phyloP scores from a whole-genome alignment of 2,888 invertebrate genomes.

The Teinopalpus imperialis region DNA sequence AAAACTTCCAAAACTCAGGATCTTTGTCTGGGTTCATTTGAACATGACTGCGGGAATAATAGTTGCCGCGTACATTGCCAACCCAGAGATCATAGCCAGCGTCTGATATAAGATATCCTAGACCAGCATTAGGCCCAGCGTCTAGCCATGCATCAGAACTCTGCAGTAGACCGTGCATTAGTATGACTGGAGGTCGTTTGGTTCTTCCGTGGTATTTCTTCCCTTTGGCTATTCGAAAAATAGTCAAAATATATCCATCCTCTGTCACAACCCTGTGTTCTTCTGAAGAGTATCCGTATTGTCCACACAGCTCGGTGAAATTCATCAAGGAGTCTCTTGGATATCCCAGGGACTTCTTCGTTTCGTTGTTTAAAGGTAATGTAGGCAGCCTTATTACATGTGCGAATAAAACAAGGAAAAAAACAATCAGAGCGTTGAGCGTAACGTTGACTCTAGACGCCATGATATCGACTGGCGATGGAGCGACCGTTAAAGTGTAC shows the following conservation, averaged over 20 bases:
- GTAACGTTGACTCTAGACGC: conserved; percentile 41
- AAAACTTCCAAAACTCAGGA: conserved; percentile 66
- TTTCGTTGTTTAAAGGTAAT: conserved; percentile 36
- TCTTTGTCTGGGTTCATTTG: conserved; percentile 50
- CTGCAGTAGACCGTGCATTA: conserved; percentile 58
- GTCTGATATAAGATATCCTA: conserved; percentile 43
- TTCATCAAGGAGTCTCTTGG: conserved; percentile 36
- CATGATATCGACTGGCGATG: conserved; percentile 43
- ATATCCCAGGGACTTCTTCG: conserved; percentile 41
- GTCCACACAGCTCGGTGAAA: conserved; percentile 44
- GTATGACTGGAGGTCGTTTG: not conserved
- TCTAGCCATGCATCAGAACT: conserved; percentile 59
- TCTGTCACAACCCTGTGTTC: conserved; percentile 53
- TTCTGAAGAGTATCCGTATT: conserved; percentile 50
- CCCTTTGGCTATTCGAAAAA: conserved; percentile 30
- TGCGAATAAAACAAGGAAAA: conserved; percentile 33
- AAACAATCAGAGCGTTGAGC: conserved; percentile 36
- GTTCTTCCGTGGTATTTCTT: not conserved
- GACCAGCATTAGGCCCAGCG: conserved; percentile 48
- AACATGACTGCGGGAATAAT: conserved; percentile 80
- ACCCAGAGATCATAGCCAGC: conserved; percentile 49
- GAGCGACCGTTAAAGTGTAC: conserved; percentile 28
- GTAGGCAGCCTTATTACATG: conserved; percentile 34
- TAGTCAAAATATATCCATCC: conserved; percentile 56
- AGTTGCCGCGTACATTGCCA: conserved; percentile 52